A percentile compares a stretch with the other conserved stretches of the same genome.
Evolutionary conservation across 2,797 vertebrate species (phyloP).

Genomic region (Acrossocheilus wenchowensis): DNA sequence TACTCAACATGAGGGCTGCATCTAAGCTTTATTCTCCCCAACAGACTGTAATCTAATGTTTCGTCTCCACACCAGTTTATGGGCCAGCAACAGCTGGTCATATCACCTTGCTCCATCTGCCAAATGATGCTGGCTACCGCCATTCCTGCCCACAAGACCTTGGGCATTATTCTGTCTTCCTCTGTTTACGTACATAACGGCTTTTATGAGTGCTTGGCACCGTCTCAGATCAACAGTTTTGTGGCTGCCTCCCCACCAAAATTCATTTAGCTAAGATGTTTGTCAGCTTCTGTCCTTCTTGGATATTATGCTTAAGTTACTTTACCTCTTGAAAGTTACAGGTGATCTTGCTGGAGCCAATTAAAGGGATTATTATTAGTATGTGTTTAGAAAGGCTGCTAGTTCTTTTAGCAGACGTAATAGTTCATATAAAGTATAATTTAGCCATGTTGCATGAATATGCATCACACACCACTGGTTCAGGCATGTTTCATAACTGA

Average conservation of each 20-base stretch:
- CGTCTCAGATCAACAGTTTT: conserved; percentile 26
- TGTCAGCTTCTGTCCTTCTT: not conserved
- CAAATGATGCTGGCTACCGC: conserved; percentile 43
- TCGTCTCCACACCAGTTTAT: conserved; percentile 49
- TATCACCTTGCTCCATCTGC: conserved; percentile 55
- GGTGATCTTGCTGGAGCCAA: not conserved
- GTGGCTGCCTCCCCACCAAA: not conserved
- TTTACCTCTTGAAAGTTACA: not conserved
- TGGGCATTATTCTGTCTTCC: conserved; percentile 35
- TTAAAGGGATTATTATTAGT: not conserved
- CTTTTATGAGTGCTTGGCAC: conserved; percentile 6
- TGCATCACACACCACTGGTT: not conserved
- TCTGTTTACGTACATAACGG: conserved; percentile 26
- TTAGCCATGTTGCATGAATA: not conserved
- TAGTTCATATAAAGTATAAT: not conserved
- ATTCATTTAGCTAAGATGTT: conserved; percentile 23
- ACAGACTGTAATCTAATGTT: conserved; percentile 48
- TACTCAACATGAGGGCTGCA: conserved; percentile 30
- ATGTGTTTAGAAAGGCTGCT: not conserved
- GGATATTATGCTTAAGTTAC: not conserved
- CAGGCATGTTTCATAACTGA: not conserved
- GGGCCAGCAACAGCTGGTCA: conserved; percentile 56
- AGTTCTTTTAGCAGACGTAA: not conserved
- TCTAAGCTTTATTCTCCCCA: conserved; percentile 37
- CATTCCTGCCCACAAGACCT: conserved; percentile 37